Conservation (phyloP, 2,888 invertebrate genomes). For the Cephus rjabovi region DNA sequence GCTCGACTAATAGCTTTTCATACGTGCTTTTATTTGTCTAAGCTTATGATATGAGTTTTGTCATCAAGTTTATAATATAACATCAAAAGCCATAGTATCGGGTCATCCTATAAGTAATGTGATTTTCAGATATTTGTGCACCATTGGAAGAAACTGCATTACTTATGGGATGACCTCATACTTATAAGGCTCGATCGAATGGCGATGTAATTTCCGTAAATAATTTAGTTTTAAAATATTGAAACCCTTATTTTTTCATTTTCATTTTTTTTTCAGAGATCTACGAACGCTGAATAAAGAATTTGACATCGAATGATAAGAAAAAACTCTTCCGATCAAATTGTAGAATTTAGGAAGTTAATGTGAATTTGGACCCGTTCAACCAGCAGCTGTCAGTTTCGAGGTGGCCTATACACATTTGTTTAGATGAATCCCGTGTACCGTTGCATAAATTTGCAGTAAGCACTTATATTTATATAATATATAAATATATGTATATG, state of each 20-base stretch:
- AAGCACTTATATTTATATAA: background rate
- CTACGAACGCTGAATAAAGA: constrained; percentile 64
- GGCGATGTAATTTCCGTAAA: constrained; percentile 3
- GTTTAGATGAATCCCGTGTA: background rate
- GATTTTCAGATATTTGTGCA: background rate
- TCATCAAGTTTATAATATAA: background rate
- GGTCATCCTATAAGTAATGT: background rate
- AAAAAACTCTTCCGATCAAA: background rate
- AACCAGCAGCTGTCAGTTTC: background rate
- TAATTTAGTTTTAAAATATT: constrained; percentile 9
- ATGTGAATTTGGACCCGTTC: background rate
- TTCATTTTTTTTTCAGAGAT: constrained; percentile 57
- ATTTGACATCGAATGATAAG: constrained; percentile 61
- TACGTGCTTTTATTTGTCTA: too few species aligned
- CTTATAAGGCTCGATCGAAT: background rate
- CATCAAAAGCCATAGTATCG: too few species aligned
- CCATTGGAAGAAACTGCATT: background rate
- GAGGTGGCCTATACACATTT: background rate
- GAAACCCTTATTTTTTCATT: constrained; percentile 17
- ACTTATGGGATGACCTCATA: background rate
- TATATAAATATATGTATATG: background rate
- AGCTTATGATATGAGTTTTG: background rate
- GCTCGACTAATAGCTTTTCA: too few species aligned
- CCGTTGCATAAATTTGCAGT: background rate
- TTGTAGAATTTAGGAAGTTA: background rate